Conservation (phyloP, 2,888 invertebrate species). For the Caenorhabditis sulstoni region DNA sequence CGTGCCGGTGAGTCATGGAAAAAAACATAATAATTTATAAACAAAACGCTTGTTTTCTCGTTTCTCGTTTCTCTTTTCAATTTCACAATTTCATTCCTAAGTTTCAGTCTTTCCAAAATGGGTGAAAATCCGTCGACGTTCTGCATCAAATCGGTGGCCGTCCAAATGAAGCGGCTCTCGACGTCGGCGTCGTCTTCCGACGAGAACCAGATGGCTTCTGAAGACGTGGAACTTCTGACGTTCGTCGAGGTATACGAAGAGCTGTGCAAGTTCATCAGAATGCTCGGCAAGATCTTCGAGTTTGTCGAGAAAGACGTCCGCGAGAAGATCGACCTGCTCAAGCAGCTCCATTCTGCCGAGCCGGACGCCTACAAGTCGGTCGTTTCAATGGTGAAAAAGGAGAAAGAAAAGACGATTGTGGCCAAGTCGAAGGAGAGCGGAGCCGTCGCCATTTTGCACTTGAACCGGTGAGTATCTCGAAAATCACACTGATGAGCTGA, state of each 20-base stretch:
- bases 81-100: too few species aligned
- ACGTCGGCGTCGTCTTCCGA: background rate
- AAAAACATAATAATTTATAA: background rate
- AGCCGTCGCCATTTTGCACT: conserved; percentile 49
- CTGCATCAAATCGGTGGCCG: conserved; percentile 54
- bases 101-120: too few species aligned
- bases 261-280: conserved; percentile 59
- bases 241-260: conserved; percentile 55
- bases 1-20: too few species aligned
- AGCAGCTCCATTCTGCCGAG: conserved; percentile 43
- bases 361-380: conserved; percentile 50
- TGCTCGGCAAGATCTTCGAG: conserved; percentile 68
- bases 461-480: conserved; percentile 52
- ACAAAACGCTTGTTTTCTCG: background rate
- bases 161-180: conserved; percentile 47
- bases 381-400: conserved; percentile 15
- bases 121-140: conserved; percentile 22
- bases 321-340: conserved; percentile 55
- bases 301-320: conserved; percentile 64
- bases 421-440: conserved; percentile 46
- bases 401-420: conserved; percentile 39
- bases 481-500: too few species aligned
- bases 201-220: conserved; percentile 11
- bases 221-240: conserved; percentile 53
- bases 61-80: background rate